Base-by-base conservation (phyloP, 2,888 invertebrate species). In the Drosophila subquinaria region DNA sequence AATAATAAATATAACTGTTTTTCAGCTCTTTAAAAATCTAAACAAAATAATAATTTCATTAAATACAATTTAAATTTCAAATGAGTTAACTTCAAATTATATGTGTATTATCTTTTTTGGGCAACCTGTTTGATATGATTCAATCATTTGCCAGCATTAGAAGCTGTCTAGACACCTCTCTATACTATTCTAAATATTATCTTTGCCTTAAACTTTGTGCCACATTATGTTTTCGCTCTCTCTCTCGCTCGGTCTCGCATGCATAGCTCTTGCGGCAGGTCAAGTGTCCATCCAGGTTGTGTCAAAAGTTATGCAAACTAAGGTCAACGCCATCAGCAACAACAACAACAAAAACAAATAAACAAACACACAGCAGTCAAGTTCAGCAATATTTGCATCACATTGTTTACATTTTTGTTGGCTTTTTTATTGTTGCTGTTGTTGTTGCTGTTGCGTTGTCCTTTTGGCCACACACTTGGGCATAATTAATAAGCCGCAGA, bases 391-490 rank as follows among this genome's bases (percentile, higher is more conserved):
- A 84, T 84, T 84, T 84, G 87, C 86, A 80, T 73, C 75, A 68
- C 50, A 70, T 87, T 84, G 75, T 81, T 87, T 76, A 76, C 76
- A 56, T 67, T 68, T 20, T 27, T 43, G n/a, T 63, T 47, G 56
- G 56, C 17, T 40, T 63, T 30, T 51, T 45, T 42, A 35, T 20
- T 73, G 55, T 53, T 60, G 47, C 36, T 71, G 55, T 53, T 68
- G 62, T 30, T 73, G 55, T 53, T 60, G 47, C 36, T 71, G 55
- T 53, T 68, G 62, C 17, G 56, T 45, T 59, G 78, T 83, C 83
- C 82, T 84, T 71, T 87, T 82, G 80, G 84, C 89, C 83, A 85
- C 89, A 85, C 88, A 89, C 88, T 86, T 88, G 88, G 90, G 86
- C 86, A 86, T 86, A 86, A 86, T 86, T 86, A 86, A 86, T 89